Evolutionary conservation across 2,888 invertebrate genomes (phyloP).

Genomic region (Drosophila anomalata): DNA sequence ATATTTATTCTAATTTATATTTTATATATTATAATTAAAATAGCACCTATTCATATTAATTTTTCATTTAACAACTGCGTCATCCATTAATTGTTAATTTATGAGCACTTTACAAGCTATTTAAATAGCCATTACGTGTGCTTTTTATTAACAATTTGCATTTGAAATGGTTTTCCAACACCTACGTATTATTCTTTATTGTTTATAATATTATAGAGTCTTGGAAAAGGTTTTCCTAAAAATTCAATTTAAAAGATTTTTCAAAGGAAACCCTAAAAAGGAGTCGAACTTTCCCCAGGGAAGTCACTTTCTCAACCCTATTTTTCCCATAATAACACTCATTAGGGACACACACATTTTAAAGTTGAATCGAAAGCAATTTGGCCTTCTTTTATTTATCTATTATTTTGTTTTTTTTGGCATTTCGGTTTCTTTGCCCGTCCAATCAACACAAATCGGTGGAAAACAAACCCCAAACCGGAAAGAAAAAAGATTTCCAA

Average conservation of each 20-base stretch:
- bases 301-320: constrained; percentile 1
- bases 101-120: background rate
- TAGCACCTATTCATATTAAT: background rate
- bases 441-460: constrained; percentile 41
- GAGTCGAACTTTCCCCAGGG: constrained; percentile 2
- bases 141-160: background rate
- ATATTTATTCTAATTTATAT: no score
- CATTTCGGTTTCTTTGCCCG: background rate
- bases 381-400: constrained; percentile 15
- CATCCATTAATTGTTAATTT: background rate
- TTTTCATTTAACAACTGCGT: background rate
- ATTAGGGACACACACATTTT: constrained; percentile 39
- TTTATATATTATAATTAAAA: background rate
- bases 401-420: constrained; percentile 10
- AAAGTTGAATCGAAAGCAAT: constrained; percentile 34
- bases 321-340: constrained; percentile 39
- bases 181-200: background rate
- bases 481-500: constrained; percentile 29
- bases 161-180: background rate
- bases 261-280: background rate
- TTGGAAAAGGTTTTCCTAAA: background rate
- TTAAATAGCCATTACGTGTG: constrained; percentile 2
- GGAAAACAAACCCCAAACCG: constrained; percentile 16
- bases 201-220: background rate
- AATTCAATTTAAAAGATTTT: constrained; percentile 10